Evolutionary conservation across 1,140 invertebrate genomes (phyloP).

Genomic region (Drosophila watanabei): DNA sequence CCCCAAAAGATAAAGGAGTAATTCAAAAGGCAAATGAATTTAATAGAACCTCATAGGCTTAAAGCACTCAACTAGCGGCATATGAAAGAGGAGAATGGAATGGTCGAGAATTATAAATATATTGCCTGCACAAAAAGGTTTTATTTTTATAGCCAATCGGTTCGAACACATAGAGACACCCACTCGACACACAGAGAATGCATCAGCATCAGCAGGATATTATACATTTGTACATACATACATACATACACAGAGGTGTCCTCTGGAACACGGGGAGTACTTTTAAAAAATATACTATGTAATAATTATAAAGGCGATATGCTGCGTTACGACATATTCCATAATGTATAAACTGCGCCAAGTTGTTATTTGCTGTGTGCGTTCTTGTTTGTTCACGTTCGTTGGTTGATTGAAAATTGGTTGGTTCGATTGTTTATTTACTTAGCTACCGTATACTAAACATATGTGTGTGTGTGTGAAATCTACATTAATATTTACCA

Average conservation of each 20-base stretch:
- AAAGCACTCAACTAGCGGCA: constrained; percentile 43
- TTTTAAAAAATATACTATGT: constrained; percentile 36
- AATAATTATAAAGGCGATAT: constrained; percentile 41
- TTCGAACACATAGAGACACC: constrained; percentile 38
- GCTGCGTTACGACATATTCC: constrained; percentile 48
- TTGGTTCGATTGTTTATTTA: constrained; percentile 49
- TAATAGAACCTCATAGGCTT: constrained; percentile 79
- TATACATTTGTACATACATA: constrained; percentile 49
- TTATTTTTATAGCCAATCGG: constrained; percentile 63
- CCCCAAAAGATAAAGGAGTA: constrained; percentile 2
- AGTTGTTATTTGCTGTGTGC: constrained; percentile 76
- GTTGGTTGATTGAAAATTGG: constrained; percentile 41
- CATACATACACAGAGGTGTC: constrained; percentile 18
- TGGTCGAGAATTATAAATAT: constrained; percentile 31
- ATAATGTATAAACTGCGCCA: constrained; percentile 48
- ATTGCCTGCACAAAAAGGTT: constrained; percentile 61
- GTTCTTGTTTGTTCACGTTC: constrained; percentile 72
- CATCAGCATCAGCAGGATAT: constrained; percentile 30
- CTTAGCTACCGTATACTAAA: constrained; percentile 45
- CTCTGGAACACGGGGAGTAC: constrained; percentile 32
- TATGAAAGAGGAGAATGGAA: constrained; percentile 22
- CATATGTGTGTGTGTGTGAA: constrained; percentile 29
- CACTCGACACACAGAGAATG: constrained; percentile 31
- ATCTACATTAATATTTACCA: constrained; percentile 33
- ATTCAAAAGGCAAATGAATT: constrained; percentile 52